These are phyloP conservation scores for Phacellophora camtschatica DNA, from an alignment of 30 jellyfish, hydroid and myxozoan genomes.

Conservation along the genomic window DNA sequence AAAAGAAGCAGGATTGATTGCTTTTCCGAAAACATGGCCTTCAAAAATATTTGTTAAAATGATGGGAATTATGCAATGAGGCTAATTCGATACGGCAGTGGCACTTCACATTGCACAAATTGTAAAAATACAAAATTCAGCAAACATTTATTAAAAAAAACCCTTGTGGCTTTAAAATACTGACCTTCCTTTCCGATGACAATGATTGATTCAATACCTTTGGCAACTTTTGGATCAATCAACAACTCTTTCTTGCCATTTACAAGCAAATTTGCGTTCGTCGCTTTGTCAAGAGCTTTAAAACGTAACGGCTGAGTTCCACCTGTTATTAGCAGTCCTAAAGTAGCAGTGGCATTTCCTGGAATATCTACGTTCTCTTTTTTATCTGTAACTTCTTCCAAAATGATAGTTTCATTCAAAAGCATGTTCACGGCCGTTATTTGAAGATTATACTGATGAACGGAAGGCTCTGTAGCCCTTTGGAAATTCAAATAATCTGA, in stretches of 20 bases:
- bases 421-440: conserved; percentile 63
- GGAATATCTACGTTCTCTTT: conserved; percentile 72
- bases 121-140: too few species aligned
- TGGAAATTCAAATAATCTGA: background rate
- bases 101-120: too few species aligned
- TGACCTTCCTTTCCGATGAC: conserved; percentile 77
- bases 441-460: conserved; percentile 32
- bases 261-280: conserved; percentile 4
- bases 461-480: conserved; percentile 10
- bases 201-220: conserved; percentile 76
- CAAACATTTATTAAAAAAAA: too few species aligned
- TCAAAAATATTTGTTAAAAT: too few species aligned
- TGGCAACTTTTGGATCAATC: conserved; percentile 77
- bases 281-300: conserved; percentile 54
- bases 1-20: too few species aligned
- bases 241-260: conserved; percentile 71
- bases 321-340: conserved; percentile 67
- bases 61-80: too few species aligned
- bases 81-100: too few species aligned
- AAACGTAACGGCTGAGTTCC: conserved; percentile 57
- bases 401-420: conserved; percentile 9
- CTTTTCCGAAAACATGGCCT: too few species aligned
- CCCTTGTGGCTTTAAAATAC: too few species aligned
- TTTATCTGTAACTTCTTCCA: conserved; percentile 45
- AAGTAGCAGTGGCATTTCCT: conserved; percentile 71